Evolutionary conservation across 2,888 invertebrate genomes (phyloP).

Genomic region (Molanna angustata): DNA sequence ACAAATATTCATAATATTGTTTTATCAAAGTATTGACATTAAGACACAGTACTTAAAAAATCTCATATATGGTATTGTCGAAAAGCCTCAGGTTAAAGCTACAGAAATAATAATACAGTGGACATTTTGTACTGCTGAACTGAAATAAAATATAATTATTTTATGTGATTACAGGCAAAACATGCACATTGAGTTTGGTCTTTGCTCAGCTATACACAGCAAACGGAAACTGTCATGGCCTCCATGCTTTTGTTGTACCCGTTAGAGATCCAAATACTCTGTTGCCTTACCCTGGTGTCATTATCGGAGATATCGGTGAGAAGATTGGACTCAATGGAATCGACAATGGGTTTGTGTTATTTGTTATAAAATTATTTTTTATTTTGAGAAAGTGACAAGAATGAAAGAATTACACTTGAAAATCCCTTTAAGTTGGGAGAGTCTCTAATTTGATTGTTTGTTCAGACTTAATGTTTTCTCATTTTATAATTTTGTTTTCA

Average conservation of each 20-base stretch:
- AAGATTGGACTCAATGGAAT: slow-evolving; percentile 89
- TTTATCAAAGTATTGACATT: too few relatives aligned
- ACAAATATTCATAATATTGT: too few relatives aligned
- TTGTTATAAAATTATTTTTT: too few relatives aligned
- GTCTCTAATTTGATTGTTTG: neutral
- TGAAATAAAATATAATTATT: neutral
- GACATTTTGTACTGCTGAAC: too few relatives aligned
- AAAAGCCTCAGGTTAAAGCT: too few relatives aligned
- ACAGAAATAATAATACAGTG: too few relatives aligned
- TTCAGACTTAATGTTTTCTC: neutral
- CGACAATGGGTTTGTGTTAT: slow-evolving; percentile 83
- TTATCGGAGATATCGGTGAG: slow-evolving; percentile 90
- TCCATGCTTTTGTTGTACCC: slow-evolving; percentile 88
- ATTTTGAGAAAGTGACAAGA: too few relatives aligned
- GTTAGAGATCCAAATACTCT: slow-evolving; percentile 76
- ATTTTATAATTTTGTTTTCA: slow-evolving; percentile 38
- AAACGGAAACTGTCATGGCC: slow-evolving; percentile 74
- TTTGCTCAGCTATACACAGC: slow-evolving; percentile 87
- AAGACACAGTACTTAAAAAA: too few relatives aligned
- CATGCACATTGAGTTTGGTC: slow-evolving; percentile 80
- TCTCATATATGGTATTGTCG: too few relatives aligned
- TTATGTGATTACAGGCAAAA: slow-evolving; percentile 58
- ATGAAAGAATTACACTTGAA: neutral
- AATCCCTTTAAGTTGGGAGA: too few relatives aligned
- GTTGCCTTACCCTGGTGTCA: slow-evolving; percentile 76